Conservation (phyloP, 2,888 invertebrate species). For the Standfussiana lucernea region DNA sequence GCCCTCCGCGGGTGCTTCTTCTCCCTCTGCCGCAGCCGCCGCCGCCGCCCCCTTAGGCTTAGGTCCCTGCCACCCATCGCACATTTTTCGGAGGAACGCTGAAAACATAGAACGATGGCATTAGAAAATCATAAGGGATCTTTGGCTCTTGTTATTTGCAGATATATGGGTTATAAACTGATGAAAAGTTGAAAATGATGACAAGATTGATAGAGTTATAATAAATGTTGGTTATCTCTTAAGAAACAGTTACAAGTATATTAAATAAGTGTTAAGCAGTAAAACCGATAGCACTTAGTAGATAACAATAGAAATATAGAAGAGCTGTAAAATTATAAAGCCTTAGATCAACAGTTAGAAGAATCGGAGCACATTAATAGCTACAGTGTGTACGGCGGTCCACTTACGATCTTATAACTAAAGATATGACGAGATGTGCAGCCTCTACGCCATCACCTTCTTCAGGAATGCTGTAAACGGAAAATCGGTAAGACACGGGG, state of each 20-base stretch:
- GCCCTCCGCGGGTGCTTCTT: slow-evolving; percentile 82
- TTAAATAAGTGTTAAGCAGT: slow-evolving; percentile 62
- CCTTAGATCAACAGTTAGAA: slow-evolving; percentile 66
- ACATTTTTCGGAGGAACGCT: slow-evolving; percentile 97
- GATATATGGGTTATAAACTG: slow-evolving; percentile 51
- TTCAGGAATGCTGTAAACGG: slow-evolving; percentile 94
- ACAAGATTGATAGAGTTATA: slow-evolving; percentile 33
- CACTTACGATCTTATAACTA: slow-evolving; percentile 91
- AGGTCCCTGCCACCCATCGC: slow-evolving; percentile 90
- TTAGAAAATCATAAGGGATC: slow-evolving; percentile 26
- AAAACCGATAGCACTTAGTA: slow-evolving; percentile 49
- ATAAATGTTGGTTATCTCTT: slow-evolving; percentile 41
- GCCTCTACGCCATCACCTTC: slow-evolving; percentile 93
- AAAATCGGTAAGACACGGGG: slow-evolving; percentile 83
- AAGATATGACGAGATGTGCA: slow-evolving; percentile 86
- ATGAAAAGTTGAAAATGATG: slow-evolving; percentile 33
- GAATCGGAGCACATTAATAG: slow-evolving; percentile 74
- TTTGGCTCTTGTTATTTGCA: slow-evolving; percentile 55
- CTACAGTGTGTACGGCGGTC: slow-evolving; percentile 68
- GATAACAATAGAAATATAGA: slow-evolving; percentile 52
- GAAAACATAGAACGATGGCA: slow-evolving; percentile 66
- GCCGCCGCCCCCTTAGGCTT: slow-evolving; percentile 68
- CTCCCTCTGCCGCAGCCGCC: slow-evolving; percentile 67
- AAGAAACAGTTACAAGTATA: slow-evolving; percentile 27
- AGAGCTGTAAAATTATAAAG: slow-evolving; percentile 66